phyloP scores from a whole-genome alignment of 2,888 invertebrate species.

The Ariolimax columbianus region DNA sequence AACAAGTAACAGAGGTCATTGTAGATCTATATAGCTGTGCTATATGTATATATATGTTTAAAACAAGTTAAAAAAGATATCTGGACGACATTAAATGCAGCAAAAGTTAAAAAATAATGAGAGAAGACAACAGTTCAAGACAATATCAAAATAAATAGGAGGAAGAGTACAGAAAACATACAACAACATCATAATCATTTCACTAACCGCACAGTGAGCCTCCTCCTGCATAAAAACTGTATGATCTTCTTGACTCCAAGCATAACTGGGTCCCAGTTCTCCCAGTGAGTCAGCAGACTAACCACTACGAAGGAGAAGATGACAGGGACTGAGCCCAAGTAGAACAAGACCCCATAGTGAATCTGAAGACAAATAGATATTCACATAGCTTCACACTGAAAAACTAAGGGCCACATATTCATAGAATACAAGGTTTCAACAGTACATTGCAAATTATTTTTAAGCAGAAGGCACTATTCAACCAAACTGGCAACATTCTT shows the following conservation, averaged over 20 bases:
- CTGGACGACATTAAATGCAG: neutral
- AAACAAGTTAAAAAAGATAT: too few species aligned
- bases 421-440: neutral
- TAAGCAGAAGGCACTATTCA: neutral
- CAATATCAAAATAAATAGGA: neutral
- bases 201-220: slow-evolving; percentile 64
- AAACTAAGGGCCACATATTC: neutral
- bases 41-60: too few species aligned
- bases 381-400: neutral
- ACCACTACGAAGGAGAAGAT: slow-evolving; percentile 87
- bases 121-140: neutral
- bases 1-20: too few species aligned
- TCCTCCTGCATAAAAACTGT: slow-evolving; percentile 72
- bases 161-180: neutral
- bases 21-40: too few species aligned
- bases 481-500: too few species aligned
- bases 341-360: slow-evolving; percentile 83
- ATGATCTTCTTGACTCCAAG: slow-evolving; percentile 71
- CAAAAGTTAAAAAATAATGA: neutral
- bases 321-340: slow-evolving; percentile 88
- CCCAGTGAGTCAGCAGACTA: slow-evolving; percentile 86
- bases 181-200: neutral
- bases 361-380: slow-evolving; percentile 59
- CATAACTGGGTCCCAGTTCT: slow-evolving; percentile 88
- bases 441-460: neutral